Evolutionary conservation across 2,888 invertebrate genomes (phyloP).

Genomic region (Lampropteryx suffumata): DNA sequence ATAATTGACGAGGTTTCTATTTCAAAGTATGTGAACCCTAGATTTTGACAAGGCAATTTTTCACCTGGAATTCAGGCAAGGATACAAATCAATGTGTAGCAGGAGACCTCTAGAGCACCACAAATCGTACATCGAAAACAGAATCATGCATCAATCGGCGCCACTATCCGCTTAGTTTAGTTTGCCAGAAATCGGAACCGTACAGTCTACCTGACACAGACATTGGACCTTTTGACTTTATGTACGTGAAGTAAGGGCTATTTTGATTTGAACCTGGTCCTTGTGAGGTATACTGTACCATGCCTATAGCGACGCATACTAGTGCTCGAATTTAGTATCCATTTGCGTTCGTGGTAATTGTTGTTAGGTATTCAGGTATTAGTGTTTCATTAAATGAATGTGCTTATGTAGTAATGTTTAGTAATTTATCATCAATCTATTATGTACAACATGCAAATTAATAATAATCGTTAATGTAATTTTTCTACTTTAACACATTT

Average conservation of each 20-base stretch:
- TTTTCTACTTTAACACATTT: too few relatives aligned
- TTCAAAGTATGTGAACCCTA: slow-evolving; percentile 11
- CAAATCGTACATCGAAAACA: slow-evolving; percentile 41
- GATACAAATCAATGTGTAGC: slow-evolving; percentile 32
- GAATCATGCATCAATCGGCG: slow-evolving; percentile 52
- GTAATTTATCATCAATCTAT: too few relatives aligned
- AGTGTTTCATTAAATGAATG: too few relatives aligned
- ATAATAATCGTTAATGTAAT: too few relatives aligned
- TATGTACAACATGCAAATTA: too few relatives aligned
- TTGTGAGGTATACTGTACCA: slow-evolving; percentile 1
- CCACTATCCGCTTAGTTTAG: slow-evolving; percentile 35
- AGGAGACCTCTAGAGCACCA: slow-evolving; percentile 26
- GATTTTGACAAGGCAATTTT: slow-evolving; percentile 18
- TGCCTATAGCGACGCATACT: slow-evolving; percentile 21
- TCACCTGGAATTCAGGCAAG: slow-evolving; percentile 21
- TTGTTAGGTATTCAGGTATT: slow-evolving; percentile 16
- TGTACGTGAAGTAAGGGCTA: slow-evolving; percentile 1
- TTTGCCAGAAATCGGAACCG: slow-evolving; percentile 33
- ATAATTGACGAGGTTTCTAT: slow-evolving; percentile 5
- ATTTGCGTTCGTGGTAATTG: slow-evolving; percentile 29
- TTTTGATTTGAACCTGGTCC: not conserved
- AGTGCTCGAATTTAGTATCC: slow-evolving; percentile 27
- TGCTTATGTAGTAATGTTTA: too few relatives aligned
- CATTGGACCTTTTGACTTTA: slow-evolving; percentile 2
- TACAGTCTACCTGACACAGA: slow-evolving; percentile 16